A percentile compares a stretch with the other conserved stretches of the same genome.
Conservation (phyloP, 2,888 invertebrate genomes). For the Agriotes lineatus region DNA sequence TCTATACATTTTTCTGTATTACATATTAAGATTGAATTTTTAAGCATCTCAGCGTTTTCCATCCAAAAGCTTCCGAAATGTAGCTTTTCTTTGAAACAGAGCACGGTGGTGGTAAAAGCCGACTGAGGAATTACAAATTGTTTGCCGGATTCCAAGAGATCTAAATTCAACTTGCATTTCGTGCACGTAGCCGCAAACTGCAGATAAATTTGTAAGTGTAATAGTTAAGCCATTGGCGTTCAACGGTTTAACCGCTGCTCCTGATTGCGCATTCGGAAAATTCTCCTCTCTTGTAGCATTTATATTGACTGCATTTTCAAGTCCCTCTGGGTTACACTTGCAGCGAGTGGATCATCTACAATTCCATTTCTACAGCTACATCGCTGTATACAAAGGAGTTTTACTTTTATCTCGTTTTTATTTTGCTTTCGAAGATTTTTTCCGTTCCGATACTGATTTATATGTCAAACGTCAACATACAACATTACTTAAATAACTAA, state of each 20-base stretch:
- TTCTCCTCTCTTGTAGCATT: neutral
- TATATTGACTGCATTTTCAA: slow-evolving; percentile 11
- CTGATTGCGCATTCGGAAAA: slow-evolving; percentile 24
- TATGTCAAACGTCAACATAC: slow-evolving; percentile 6
- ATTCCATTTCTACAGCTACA: slow-evolving; percentile 11
- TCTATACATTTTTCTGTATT: no score
- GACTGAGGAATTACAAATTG: no score
- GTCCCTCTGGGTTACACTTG: slow-evolving; percentile 20
- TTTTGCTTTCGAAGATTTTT: slow-evolving; percentile 5
- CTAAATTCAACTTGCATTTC: slow-evolving; percentile 9
- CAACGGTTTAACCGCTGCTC: slow-evolving; percentile 10
- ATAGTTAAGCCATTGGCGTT: slow-evolving; percentile 25
- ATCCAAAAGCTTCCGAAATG: no score
- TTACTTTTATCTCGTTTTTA: slow-evolving; percentile 10
- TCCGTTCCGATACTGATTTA: slow-evolving; percentile 14
- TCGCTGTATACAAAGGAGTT: slow-evolving; percentile 1
- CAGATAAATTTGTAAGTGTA: slow-evolving; percentile 26
- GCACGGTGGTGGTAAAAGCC: no score
- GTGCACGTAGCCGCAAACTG: slow-evolving; percentile 16
- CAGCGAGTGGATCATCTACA: slow-evolving; percentile 24
- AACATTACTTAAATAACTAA: slow-evolving; percentile 13
- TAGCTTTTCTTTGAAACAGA: no score
- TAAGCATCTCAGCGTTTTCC: no score
- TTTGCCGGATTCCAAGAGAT: neutral
- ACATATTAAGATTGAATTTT: no score